Evolutionary conservation across 2,113 vertebrate species (phyloP), one percentile per base, ranked within the genome.

Genomic region (Ochotona curzoniae): DNA sequence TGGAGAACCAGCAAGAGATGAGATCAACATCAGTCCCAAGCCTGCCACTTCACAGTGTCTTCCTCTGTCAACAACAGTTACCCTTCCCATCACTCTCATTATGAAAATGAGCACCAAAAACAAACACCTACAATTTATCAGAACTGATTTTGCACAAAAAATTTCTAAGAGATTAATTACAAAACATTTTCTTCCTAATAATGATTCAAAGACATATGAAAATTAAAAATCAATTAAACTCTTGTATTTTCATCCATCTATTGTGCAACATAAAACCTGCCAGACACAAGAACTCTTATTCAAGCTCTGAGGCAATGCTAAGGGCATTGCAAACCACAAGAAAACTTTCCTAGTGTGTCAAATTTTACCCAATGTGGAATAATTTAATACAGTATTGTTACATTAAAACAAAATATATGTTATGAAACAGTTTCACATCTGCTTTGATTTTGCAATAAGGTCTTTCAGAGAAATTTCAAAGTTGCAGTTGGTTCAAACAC

Each of bases 141-240:
- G 30, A 26, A 28, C 32, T 30, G 9, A 80, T 35, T 84, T 73
- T 73, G 83, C 14, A 28, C 18, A 67, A 44, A 64, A 92, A 93
- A 83, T 5, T 26, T 89, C 73, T 66, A 87, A 71, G 47, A 64
- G 14, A 51, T 15, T 20, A 74, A 47, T 61, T 69, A 17, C 35
- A n/a, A 76, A 74, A 78, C 38, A 21, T 2, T 21, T 51, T 67
- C 49, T 69, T 83, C 23, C 54, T 12, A 13, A 17, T 44, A 49
- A 38, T 67, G 5, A 79, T 76, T 90, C 71, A 92, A 69, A 92
- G 84, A 82, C 26, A 26, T n/a, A 85, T 35, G 44, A 93, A 75
- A 67, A 70, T 64, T 21, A 61, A 20, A 76, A 60, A 73, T 44
- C 28, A 25, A 51, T 71, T 67, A 28, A 57, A 86, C 30, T 9